A percentile compares a stretch with the other conserved stretches of the same genome.
phyloP scores from a whole-genome alignment of 1,140 invertebrate species.

The Aphidius ervi region DNA sequence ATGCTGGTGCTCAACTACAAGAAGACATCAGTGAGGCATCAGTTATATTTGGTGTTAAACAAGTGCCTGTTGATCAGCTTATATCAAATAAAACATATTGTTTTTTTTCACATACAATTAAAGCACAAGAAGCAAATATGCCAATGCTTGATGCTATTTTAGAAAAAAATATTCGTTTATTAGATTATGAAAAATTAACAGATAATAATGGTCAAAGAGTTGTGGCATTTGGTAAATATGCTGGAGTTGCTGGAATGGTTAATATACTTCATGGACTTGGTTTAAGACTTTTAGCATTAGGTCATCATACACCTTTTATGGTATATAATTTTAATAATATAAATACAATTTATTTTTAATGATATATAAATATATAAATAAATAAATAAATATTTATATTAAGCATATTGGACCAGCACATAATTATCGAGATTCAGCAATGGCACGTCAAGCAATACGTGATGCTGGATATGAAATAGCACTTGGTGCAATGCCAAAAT shows the following conservation, averaged over 20 bases:
- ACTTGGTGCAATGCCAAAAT: conserved; percentile 95
- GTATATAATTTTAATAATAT: too few species aligned
- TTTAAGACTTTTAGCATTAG: conserved; percentile 86
- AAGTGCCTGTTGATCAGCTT: conserved; percentile 90
- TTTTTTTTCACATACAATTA: conserved; percentile 99
- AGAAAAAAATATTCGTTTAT: conserved; percentile 92
- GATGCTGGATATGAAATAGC: conserved; percentile 98
- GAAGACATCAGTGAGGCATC: conserved; percentile 96
- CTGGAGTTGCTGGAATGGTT: conserved; percentile 97
- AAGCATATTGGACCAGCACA: conserved; percentile 96
- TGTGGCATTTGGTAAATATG: conserved; percentile 98
- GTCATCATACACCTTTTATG: conserved; percentile 99
- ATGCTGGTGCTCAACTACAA: conserved; percentile 79
- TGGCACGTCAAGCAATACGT: conserved; percentile 93
- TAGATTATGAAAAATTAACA: conserved; percentile 97
- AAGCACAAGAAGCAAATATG: conserved; percentile 99
- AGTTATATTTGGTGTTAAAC: conserved; percentile 96
- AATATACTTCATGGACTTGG: conserved; percentile 97
- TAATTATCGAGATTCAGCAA: conserved; percentile 95
- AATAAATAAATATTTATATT: conserved; percentile 2
- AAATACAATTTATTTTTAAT: too few species aligned
- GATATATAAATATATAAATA: not conserved
- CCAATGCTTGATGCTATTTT: conserved; percentile 91
- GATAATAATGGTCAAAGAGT: conserved; percentile 84
- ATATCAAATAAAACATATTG: conserved; percentile 96